phyloP scores from a whole-genome alignment of 2,113 vertebrate genomes.

The Sinocyclocheilus anophthalmus region DNA sequence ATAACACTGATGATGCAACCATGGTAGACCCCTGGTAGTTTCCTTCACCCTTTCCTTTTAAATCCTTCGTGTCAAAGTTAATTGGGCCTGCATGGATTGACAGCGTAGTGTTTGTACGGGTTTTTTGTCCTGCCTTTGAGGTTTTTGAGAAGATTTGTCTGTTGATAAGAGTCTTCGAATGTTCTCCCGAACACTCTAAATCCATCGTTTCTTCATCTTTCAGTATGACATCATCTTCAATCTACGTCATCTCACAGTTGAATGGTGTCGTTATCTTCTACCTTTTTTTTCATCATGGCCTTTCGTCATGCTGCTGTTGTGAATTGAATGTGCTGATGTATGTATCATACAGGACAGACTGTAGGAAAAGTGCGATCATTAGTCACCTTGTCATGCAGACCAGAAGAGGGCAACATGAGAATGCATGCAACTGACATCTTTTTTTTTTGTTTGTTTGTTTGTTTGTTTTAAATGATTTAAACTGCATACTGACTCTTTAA shows the following conservation, averaged over 20 bases:
- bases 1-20: constrained; percentile 69
- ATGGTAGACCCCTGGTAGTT: too few relatives aligned
- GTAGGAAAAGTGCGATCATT: neutral
- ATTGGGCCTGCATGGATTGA: constrained; percentile 74
- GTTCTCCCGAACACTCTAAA: constrained; percentile 47
- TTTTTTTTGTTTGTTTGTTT: neutral
- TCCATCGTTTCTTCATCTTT: constrained; percentile 49
- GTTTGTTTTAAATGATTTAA: neutral
- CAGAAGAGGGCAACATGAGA: constrained; percentile 77
- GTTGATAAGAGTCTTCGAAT: constrained; percentile 51
- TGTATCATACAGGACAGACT: neutral
- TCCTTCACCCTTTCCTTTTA: too few relatives aligned
- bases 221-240: constrained; percentile 6
- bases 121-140: constrained; percentile 33
- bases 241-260: constrained; percentile 15
- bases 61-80: constrained; percentile 76
- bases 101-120: constrained; percentile 32
- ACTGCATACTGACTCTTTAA: neutral
- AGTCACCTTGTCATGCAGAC: constrained; percentile 49
- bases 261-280: constrained; percentile 15
- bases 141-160: constrained; percentile 8
- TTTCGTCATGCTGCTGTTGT: constrained; percentile 29
- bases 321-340: too few relatives aligned
- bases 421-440: constrained; percentile 44
- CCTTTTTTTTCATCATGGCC: constrained; percentile 14